Evolutionary conservation across 2,888 invertebrate genomes (phyloP), one percentile per base, ranked within the genome.

Genomic region (Sericinus montela): DNA sequence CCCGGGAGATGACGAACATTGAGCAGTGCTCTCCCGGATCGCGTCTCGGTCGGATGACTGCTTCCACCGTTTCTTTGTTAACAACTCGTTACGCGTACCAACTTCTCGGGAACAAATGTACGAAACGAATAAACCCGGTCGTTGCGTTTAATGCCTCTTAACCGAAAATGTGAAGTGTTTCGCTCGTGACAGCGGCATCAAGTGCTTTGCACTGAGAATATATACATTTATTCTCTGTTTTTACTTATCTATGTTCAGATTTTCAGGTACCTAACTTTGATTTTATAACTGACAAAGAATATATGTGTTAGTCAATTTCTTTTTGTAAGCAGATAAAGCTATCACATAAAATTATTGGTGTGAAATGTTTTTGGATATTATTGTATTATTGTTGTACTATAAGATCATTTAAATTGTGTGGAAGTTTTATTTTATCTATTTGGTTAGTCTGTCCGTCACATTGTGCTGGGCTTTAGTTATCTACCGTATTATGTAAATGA

Each of bases 131-230:
- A 59, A 60, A 65, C 54, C 63, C 56, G 59, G 66, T 67, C 68
- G 62, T 59, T 65, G 56, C 64, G 60, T 62, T 69, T 65, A 62
- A 72, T 61, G 57, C 55, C 56, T 59, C 60, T 62, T 60, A 62
- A 63, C 60, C 60, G 64, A 72, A 65, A 64, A 72, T 72, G 75
- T 76, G 73, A 77, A 76, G 75, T 78, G 60, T 48, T 34, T 47
- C 38, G 32, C 42, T 52, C 49, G 55, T 54, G 29, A 43, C 28
- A 47, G 13, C 44, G 44, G 34, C 34, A 15, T 11, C 35, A 28
- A 34, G 34, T 36, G 34, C 32, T 39, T 40, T 23, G 30, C 23
- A 11, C 28, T 9, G 28, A 30, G 35, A 4, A 38, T 23, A 16
- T 25, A 16, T 11, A 44, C 25, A 39, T 25, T 25, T 32, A 9